Conservation (phyloP, 2,888 invertebrate species). For the Metallyticus violacea region DNA sequence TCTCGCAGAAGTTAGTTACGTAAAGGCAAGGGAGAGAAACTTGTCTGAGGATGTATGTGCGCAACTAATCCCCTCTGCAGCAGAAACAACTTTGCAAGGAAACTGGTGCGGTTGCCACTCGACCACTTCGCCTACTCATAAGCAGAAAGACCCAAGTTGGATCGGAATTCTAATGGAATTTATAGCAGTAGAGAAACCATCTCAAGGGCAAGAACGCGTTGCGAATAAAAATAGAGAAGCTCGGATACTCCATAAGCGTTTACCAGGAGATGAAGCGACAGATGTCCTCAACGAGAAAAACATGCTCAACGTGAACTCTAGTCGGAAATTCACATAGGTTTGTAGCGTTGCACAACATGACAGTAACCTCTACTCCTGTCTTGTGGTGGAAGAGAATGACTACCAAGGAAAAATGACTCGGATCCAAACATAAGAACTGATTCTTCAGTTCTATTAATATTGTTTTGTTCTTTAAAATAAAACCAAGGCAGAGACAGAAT, state of each 20-base stretch:
- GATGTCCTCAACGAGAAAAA: background rate
- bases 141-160: background rate
- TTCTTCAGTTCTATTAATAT: too few species aligned
- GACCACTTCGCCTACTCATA: background rate
- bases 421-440: too few species aligned
- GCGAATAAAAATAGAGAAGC: background rate
- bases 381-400: background rate
- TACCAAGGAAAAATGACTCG: background rate
- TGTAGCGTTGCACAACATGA: too few species aligned
- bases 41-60: background rate
- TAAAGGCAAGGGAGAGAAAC: background rate
- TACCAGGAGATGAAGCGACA: background rate
- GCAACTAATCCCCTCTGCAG: background rate
- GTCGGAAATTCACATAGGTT: too few species aligned
- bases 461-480: too few species aligned
- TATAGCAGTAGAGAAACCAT: background rate
- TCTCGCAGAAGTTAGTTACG: background rate
- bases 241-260: background rate
- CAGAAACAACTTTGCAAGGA: background rate
- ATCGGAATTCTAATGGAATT: conserved; percentile 10
- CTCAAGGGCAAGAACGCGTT: background rate
- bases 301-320: background rate
- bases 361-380: too few species aligned
- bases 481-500: too few species aligned
- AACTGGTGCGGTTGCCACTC: background rate